Base-by-base conservation (phyloP, 2,888 invertebrate genomes). In the Oscheius sp. region DNA sequence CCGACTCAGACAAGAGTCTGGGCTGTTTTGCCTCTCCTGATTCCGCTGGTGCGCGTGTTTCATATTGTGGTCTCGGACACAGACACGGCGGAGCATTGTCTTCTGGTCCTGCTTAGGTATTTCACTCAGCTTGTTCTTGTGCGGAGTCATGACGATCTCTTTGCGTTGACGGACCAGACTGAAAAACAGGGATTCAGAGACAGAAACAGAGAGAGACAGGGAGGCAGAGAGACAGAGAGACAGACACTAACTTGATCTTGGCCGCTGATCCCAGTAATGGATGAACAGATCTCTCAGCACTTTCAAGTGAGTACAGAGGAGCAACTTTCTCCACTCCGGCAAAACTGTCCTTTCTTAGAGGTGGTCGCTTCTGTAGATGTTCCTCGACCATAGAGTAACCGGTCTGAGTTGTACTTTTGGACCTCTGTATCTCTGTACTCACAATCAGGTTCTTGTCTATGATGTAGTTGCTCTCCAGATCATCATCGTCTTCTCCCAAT, bases 401-500 rank as follows among this genome's bases (percentile, higher is more conserved):
- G 32, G 84, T 84, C 84, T 84, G 74, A 7, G 77, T 10, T 1
- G 13, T 47, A 48, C 37, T 42, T 13, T 2, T 13, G 29, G 2
- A 53, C 3, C 13, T 7, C n/a, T 47, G 13, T 65, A 59, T 58
- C 35, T n/a, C 10, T 29, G 29, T 51, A 78, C 84, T 80, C 62
- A 82, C 84, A 50, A 87, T 85, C 9, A 87, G 76, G 76, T 87
- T 87, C 75, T 86, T 87, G 79, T 87, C 87, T 63, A 87, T 85
- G 47, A 87, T 81, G 59, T 85, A 87, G 53, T 87, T 87, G 76
- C 85, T 84, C 58, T 85, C 82, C 29, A 84, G 66, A 78, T 82
- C 81, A 53, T 84, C 82, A 58, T 82, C 82, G 53, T 83, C 83
- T 47, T 84, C 82, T 57, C 87, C 87, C 21, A 87, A 65, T 3